phyloP scores from a whole-genome alignment of 2,888 invertebrate species.

The Selenia dentaria region DNA sequence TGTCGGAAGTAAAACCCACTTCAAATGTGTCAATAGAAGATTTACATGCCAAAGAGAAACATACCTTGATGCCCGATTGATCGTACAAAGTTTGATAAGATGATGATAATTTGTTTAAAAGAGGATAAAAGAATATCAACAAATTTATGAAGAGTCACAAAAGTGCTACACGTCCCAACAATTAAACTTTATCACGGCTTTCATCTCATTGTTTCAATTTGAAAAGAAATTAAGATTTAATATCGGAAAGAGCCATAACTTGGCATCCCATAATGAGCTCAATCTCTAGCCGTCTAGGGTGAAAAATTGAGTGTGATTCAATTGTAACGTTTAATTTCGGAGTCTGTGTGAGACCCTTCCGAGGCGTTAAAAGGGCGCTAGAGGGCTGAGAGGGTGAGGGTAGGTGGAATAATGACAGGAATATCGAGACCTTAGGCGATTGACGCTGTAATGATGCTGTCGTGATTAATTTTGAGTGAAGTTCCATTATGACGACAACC shows the following conservation, averaged over 20 bases:
- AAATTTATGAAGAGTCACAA: background rate
- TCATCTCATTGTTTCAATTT: conserved; percentile 35
- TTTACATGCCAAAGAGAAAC: no score
- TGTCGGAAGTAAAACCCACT: conserved; percentile 5
- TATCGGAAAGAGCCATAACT: conserved; percentile 23
- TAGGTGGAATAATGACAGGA: conserved; percentile 59
- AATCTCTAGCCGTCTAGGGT: conserved; percentile 50
- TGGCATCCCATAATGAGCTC: conserved; percentile 51
- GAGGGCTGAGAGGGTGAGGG: conserved; percentile 58
- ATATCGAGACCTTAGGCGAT: conserved; percentile 57
- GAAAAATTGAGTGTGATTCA: conserved; percentile 63
- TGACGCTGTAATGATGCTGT: conserved; percentile 55
- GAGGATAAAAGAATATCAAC: background rate
- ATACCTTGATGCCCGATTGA: no score
- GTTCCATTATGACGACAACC: conserved; percentile 34
- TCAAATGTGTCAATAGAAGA: background rate
- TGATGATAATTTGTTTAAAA: background rate
- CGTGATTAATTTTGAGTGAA: conserved; percentile 58
- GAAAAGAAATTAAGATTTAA: conserved; percentile 38
- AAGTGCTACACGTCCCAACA: conserved; percentile 8
- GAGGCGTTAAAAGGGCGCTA: conserved; percentile 70
- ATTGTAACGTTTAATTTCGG: conserved; percentile 69
- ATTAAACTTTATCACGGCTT: conserved; percentile 31
- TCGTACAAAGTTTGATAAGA: no score
- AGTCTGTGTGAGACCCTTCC: conserved; percentile 50